Percentiles rank a stretch among this genome's conserved stretches.
Evolutionary conservation across 2,797 vertebrate species (phyloP).

Genomic region (Myotis vivesi): DNA sequence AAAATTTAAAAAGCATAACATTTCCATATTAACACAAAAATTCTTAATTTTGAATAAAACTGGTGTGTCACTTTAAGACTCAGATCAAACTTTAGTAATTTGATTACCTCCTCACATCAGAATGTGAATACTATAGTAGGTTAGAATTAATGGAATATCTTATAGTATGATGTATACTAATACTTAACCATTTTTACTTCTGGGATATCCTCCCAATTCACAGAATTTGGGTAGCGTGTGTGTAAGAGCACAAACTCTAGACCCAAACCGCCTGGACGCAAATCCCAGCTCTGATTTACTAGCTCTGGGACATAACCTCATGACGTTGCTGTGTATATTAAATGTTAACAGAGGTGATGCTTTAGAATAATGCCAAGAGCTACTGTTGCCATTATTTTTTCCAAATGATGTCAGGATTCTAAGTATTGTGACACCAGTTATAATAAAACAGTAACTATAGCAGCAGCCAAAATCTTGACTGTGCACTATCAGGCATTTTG

Average conservation of each 20-base stretch:
- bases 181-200: neutral
- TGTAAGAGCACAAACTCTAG: neutral
- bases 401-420: neutral
- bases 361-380: neutral
- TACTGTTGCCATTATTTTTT: neutral
- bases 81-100: neutral
- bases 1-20: neutral
- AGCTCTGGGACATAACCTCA: neutral
- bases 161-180: neutral
- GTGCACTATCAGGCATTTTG: neutral
- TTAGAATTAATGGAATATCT: neutral
- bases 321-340: neutral
- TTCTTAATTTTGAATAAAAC: neutral
- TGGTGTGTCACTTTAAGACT: constrained; percentile 15
- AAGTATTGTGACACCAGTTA: neutral
- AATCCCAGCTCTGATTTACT: neutral
- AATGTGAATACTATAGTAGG: neutral
- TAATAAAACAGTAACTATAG: neutral
- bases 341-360: neutral
- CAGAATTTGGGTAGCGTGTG: neutral
- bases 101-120: neutral
- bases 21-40: constrained; percentile 11
- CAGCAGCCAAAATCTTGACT: neutral
- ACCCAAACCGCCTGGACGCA: neutral
- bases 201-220: neutral